phyloP scores from a whole-genome alignment of 2,797 vertebrate genomes.

The Oophaga sylvatica region DNA sequence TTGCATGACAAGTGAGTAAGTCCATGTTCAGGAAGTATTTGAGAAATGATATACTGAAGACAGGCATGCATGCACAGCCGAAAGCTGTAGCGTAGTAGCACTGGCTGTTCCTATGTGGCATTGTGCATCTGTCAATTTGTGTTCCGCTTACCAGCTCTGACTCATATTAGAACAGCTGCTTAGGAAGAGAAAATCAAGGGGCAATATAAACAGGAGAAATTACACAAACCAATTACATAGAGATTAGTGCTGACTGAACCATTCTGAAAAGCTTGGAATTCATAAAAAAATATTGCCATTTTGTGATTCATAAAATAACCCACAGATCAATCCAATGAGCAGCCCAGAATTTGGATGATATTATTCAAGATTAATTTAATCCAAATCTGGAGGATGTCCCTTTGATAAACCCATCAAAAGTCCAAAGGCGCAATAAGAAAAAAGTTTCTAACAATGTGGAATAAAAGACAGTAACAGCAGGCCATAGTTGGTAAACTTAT shows the following conservation, averaged over 20 bases:
- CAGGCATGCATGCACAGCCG: background rate
- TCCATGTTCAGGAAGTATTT: background rate
- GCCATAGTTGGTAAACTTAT: background rate
- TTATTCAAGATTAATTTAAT: background rate
- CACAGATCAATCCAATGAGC: background rate
- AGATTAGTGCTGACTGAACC: slow-evolving; percentile 24
- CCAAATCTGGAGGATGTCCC: background rate
- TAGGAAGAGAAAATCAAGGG: slow-evolving; percentile 30
- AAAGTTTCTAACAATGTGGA: background rate
- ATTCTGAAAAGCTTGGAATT: background rate
- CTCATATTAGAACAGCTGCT: slow-evolving; percentile 36
- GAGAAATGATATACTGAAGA: background rate
- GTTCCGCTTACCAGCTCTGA: slow-evolving; percentile 23
- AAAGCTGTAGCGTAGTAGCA: background rate
- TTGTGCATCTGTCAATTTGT: slow-evolving; percentile 8
- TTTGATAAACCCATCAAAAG: background rate
- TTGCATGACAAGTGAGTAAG: background rate
- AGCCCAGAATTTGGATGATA: background rate
- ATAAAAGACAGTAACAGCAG: background rate
- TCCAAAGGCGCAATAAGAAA: background rate
- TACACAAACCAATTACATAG: slow-evolving; percentile 28
- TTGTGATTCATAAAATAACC: background rate
- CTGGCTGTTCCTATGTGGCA: background rate
- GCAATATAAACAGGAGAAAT: slow-evolving; percentile 26
- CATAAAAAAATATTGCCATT: background rate